phyloP scores from a whole-genome alignment of 2,888 invertebrate species.

The Augiades crinisus region DNA sequence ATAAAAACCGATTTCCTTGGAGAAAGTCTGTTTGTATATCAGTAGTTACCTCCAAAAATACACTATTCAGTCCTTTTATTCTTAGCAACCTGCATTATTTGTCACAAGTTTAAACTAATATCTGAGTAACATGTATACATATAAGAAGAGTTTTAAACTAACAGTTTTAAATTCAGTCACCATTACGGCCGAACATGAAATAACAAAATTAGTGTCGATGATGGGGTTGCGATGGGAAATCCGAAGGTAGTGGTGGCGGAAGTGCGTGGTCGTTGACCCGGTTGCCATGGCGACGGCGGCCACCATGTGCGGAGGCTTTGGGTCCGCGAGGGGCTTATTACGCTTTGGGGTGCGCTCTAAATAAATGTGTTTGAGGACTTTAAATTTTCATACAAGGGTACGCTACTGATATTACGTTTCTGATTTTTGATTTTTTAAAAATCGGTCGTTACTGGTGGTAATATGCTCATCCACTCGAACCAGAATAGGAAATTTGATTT shows the following conservation, averaged over 20 bases:
- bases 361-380: conserved; percentile 20
- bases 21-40: no score
- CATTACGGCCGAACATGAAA: conserved; percentile 13
- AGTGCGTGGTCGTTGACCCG: conserved; percentile 62
- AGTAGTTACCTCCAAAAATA: no score
- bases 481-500: no score
- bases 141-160: no score
- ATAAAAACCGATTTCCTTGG: no score
- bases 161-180: no score
- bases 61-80: no score
- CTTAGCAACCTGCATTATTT: neutral
- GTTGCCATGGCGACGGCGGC: conserved; percentile 65
- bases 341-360: conserved; percentile 27
- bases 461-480: no score
- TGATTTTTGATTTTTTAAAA: neutral
- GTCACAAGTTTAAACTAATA: neutral
- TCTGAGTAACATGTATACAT: neutral
- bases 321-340: conserved; percentile 31
- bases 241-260: conserved; percentile 39
- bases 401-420: neutral
- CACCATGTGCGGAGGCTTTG: conserved; percentile 54
- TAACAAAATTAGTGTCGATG: conserved; percentile 14
- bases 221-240: conserved; percentile 24
- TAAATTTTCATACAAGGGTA: conserved; percentile 1
- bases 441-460: neutral